phyloP scores from a whole-genome alignment of 2,888 invertebrate genomes.

The Tetranychus truncatus region DNA sequence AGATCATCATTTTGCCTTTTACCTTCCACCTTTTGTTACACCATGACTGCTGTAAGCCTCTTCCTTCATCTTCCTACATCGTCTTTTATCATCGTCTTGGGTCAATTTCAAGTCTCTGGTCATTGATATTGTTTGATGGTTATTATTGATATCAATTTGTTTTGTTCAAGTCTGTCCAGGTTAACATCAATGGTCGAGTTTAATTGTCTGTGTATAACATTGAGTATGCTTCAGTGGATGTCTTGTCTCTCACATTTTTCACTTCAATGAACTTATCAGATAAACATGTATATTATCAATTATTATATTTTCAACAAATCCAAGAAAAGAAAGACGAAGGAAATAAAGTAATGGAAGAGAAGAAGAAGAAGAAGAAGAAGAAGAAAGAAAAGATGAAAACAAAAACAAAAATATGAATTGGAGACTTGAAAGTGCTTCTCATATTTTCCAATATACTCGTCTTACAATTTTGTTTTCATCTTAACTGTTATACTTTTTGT shows the following conservation, averaged over 20 bases:
- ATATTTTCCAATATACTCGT: not conserved
- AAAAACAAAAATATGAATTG: not conserved
- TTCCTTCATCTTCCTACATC: not conserved
- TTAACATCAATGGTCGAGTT: not conserved
- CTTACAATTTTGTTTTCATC: not conserved
- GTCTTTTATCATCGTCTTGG: not conserved
- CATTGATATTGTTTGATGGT: not conserved
- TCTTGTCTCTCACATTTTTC: not conserved
- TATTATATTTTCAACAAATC: not conserved
- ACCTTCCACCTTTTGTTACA: not conserved
- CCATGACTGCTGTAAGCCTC: no score
- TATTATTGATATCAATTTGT: not conserved
- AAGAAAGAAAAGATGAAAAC: not conserved
- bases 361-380: not conserved
- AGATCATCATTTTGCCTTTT: not conserved
- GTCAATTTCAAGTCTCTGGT: not conserved
- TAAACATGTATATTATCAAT: not conserved
- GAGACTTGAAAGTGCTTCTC: not conserved
- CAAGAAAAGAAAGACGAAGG: not conserved
- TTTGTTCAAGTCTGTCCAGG: not conserved
- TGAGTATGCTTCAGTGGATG: not conserved
- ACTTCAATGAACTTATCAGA: conserved; percentile 1
- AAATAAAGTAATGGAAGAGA: no score
- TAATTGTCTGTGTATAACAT: not conserved
- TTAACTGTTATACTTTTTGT: not conserved